Evolutionary conservation across 2,888 invertebrate species (phyloP), one percentile per base, ranked within the genome.

Genomic region (Panopea generosa): DNA sequence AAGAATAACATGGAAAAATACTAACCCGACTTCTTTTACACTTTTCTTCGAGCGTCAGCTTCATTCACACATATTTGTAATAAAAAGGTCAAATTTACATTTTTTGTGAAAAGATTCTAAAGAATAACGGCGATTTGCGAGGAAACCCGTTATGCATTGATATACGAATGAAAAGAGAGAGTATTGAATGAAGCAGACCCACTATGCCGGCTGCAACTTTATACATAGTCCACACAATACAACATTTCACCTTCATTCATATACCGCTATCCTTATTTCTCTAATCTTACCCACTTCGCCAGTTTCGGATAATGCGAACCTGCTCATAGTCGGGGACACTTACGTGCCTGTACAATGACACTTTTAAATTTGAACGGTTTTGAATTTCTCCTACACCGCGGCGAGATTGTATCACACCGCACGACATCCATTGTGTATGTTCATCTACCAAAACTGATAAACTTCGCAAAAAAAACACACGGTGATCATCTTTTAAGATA

Each of bases 401-500:
- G 43, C 27, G 60, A 72, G 78, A 78, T 78, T 53, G 65, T 74
- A 78, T 78, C 78, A 26, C 53, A 20, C 18, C 40, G 18, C 53
- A 62, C 67, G 74, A 33, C 63, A 63, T 38, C 47, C 63, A 62
- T 78, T 78, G 70, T 78, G 73, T 62, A 43, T 78, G 71, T 33
- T 56, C 74, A 62, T 18, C 2, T 43, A 40, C 57, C 74, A 66
- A 38, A 68, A 67, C 78, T 71, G 78, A 78, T 78, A 78, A 71
- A 67, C 55, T 55, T 40, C 55, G 47, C 27, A 26, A 43, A 47
- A 27, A 57, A 68, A 62, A 62, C 52, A 70, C 62, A 50, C 57
- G 50, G 50, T 38, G 77, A 77, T 77, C 72, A 77, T 77, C 77
- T 72, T 57, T 33, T 16, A 40, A 75, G 75, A 75, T 75, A 75